A percentile compares a stretch with the other conserved stretches of the same genome.
Evolutionary conservation across 2,113 vertebrate species (phyloP).

Genomic region (Sardina pilchardus): DNA sequence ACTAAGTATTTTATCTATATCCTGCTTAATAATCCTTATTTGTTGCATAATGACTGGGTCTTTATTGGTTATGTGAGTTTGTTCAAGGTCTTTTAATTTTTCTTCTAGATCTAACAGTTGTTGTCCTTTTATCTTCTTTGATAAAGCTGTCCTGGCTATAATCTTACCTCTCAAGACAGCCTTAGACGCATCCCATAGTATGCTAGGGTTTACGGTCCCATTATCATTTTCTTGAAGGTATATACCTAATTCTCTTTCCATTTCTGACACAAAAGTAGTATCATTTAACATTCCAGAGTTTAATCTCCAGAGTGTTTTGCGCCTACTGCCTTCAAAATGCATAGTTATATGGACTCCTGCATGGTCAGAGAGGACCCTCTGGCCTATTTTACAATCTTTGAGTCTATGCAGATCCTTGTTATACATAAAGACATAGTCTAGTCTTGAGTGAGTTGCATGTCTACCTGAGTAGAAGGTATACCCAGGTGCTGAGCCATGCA

Average conservation of each 20-base stretch:
- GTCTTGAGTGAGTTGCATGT: neutral
- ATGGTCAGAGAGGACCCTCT: neutral
- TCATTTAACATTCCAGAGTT: neutral
- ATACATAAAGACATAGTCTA: neutral
- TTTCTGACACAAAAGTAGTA: neutral
- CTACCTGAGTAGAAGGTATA: neutral
- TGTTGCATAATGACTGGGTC: neutral
- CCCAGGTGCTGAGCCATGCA: neutral
- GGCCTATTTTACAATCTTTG: conserved; percentile 14
- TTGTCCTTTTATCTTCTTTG: neutral
- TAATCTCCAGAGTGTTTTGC: conserved; percentile 7
- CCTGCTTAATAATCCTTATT: conserved; percentile 21
- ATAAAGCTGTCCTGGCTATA: neutral
- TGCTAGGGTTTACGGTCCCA: neutral
- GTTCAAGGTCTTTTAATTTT: conserved; percentile 18
- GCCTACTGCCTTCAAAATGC: neutral
- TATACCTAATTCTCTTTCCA: neutral
- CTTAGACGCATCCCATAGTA: conserved; percentile 13
- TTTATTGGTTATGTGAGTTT: conserved; percentile 1
- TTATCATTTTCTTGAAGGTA: neutral
- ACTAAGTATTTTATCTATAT: conserved; percentile 32
- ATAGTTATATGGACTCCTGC: neutral
- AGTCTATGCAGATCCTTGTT: neutral
- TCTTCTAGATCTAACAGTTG: neutral
- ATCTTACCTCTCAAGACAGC: conserved; percentile 19